A percentile compares a stretch with the other conserved stretches of the same genome.
Evolutionary conservation across 2,888 invertebrate species (phyloP).

Genomic region (Aphodius sticticus): DNA sequence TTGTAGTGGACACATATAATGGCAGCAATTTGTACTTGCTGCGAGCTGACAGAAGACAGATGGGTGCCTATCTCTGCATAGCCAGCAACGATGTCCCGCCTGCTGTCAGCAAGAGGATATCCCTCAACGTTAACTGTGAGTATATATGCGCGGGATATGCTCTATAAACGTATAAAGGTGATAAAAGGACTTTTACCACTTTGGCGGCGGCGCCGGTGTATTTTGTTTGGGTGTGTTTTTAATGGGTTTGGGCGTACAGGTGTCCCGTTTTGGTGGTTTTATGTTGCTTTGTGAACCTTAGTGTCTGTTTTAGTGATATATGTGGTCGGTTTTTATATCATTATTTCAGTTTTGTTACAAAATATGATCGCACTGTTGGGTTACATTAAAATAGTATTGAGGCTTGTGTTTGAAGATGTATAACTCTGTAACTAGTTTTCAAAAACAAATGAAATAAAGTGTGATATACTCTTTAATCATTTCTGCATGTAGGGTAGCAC

Average conservation of each 20-base stretch:
- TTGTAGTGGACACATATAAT: slow-evolving; percentile 75
- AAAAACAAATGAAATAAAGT: too few relatives aligned
- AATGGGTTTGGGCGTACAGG: background rate
- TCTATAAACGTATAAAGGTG: background rate
- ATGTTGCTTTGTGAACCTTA: too few relatives aligned
- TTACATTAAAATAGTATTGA: too few relatives aligned
- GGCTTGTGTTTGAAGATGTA: too few relatives aligned
- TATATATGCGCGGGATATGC: slow-evolving; percentile 46
- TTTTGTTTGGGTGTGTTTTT: background rate
- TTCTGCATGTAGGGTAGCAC: too few relatives aligned
- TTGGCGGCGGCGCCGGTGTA: background rate
- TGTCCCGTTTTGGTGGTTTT: background rate
- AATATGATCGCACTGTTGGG: too few relatives aligned
- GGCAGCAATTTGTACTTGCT: slow-evolving; percentile 78
- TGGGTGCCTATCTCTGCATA: slow-evolving; percentile 92
- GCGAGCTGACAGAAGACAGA: slow-evolving; percentile 86
- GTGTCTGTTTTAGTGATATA: background rate
- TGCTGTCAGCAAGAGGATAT: slow-evolving; percentile 88
- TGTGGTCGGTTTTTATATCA: background rate
- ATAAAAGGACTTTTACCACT: background rate
- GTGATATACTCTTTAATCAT: too few relatives aligned
- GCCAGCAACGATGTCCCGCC: slow-evolving; percentile 93
- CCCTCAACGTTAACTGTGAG: slow-evolving; percentile 91
- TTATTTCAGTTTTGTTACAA: too few relatives aligned
- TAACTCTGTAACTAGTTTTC: too few relatives aligned